Evolutionary conservation across 1,140 invertebrate species (phyloP), one percentile per base, ranked within the genome.

Genomic region (Heliconius eleuchia): DNA sequence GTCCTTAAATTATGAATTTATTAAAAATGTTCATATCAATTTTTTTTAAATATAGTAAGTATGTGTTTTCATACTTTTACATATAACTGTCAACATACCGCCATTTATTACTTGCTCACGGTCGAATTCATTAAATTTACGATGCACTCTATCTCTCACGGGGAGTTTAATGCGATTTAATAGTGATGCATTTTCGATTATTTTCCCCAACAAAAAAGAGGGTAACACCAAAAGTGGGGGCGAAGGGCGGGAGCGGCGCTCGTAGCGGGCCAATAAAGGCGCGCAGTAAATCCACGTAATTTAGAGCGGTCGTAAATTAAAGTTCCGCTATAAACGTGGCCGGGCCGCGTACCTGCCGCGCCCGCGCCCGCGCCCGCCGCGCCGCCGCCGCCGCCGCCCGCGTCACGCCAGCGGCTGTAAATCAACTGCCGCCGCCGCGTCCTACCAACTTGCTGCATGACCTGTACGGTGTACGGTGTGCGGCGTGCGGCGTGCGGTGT

Each of bases 251-350:
- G 74, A 83, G 74, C 83, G 87, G 85, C 85, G 88, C 83, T 82
- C 84, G 88, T 84, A 88, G 88, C 88, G 87, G 84, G 89, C 92
- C 92, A 93, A 94, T 93, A 94, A 94, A 94, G 88, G 87, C 89
- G 82, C 87, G 90, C 91, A 89, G 90, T 93, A 93, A 93, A 93
- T 93, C 91, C 89, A 92, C 90, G 91, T 93, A 91, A 93, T 94
- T 94, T 94, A 93, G 92, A 91, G 92, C 91, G 86, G 88, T 86
- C 82, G 83, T 94, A 94, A 92, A 94, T 93, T 91, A 92, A 87
- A 91, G 91, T 94, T 92, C 91, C 87, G 91, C 92, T 94, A 92
- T 94, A 94, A 93, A 93, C 84, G 85, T 86, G 85, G 88, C 86
- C 86, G 83, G 87, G 87, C 87, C 87, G 84, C 88, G 88, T 85